Evolutionary conservation across 1,140 invertebrate genomes (phyloP).

Genomic region (Mercenaria mercenaria): DNA sequence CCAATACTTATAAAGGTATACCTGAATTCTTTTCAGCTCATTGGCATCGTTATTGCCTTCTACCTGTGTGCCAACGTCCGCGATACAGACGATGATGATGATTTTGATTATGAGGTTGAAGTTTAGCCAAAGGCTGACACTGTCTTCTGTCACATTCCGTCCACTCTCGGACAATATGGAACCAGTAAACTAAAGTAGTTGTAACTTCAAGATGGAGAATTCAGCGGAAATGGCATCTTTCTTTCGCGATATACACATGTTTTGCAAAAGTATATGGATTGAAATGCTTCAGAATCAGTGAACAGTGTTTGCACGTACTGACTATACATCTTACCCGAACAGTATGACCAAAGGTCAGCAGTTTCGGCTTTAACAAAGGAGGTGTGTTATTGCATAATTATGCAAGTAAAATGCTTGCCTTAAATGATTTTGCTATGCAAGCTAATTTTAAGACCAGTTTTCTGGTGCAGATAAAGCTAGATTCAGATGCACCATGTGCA

Average conservation of each 20-base stretch:
- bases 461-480: too few species aligned
- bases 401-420: slow-evolving; percentile 25
- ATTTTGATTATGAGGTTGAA: slow-evolving; percentile 54
- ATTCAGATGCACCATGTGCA: too few species aligned
- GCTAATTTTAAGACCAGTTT: not conserved
- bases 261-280: too few species aligned
- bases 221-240: not conserved
- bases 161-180: not conserved
- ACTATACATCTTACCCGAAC: too few species aligned
- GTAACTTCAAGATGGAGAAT: not conserved
- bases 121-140: slow-evolving; percentile 22
- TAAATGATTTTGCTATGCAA: slow-evolving; percentile 30
- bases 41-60: slow-evolving; percentile 55
- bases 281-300: too few species aligned
- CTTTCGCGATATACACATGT: too few species aligned
- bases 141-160: slow-evolving; percentile 39
- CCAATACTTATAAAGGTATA: too few species aligned
- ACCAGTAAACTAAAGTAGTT: too few species aligned
- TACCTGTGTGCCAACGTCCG: slow-evolving; percentile 62
- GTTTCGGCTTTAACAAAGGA: not conserved
- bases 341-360: not conserved
- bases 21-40: slow-evolving; percentile 55
- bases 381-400: not conserved
- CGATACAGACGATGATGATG: slow-evolving; percentile 58
- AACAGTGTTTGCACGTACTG: too few species aligned